These are phyloP conservation scores for Ceratina japonica DNA, from an alignment of 1,140 invertebrate species.

Conservation along the genomic window DNA sequence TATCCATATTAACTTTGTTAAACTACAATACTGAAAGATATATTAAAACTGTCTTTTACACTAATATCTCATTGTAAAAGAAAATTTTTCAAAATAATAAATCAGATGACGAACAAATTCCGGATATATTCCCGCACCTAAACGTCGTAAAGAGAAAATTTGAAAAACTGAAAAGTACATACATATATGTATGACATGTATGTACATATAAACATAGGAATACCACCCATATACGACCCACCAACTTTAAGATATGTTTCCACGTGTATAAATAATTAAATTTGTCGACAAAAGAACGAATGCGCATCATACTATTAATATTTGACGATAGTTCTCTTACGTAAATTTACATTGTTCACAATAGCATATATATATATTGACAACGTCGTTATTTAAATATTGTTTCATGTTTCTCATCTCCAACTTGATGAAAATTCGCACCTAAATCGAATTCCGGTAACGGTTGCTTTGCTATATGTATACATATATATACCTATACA, in stretches of 20 bases:
- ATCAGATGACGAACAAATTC: too few relatives aligned
- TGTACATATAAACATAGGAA: too few relatives aligned
- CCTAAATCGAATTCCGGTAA: slow-evolving; percentile 39
- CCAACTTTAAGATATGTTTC: slow-evolving; percentile 22
- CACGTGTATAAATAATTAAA: background rate
- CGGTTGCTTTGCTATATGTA: background rate
- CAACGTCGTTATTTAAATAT: slow-evolving; percentile 35
- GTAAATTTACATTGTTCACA: slow-evolving; percentile 6
- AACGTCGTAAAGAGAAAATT: too few relatives aligned
- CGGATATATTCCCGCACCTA: too few relatives aligned
- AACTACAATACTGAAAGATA: background rate
- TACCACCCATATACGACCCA: too few relatives aligned
- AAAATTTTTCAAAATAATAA: too few relatives aligned
- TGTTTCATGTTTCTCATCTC: slow-evolving; percentile 29
- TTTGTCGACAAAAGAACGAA: slow-evolving; percentile 12
- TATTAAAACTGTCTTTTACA: too few relatives aligned
- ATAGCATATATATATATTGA: background rate
- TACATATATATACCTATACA: too few relatives aligned
- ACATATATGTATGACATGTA: too few relatives aligned
- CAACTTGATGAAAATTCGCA: slow-evolving; percentile 16
- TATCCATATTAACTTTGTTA: slow-evolving; percentile 12
- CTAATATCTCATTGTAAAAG: too few relatives aligned
- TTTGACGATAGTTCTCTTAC: slow-evolving; percentile 18
- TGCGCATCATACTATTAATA: slow-evolving; percentile 14
- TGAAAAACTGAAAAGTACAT: too few relatives aligned